These are phyloP conservation scores for Decapterus maruadsi DNA, from an alignment of 2,797 vertebrate species.

Conservation along the genomic window DNA sequence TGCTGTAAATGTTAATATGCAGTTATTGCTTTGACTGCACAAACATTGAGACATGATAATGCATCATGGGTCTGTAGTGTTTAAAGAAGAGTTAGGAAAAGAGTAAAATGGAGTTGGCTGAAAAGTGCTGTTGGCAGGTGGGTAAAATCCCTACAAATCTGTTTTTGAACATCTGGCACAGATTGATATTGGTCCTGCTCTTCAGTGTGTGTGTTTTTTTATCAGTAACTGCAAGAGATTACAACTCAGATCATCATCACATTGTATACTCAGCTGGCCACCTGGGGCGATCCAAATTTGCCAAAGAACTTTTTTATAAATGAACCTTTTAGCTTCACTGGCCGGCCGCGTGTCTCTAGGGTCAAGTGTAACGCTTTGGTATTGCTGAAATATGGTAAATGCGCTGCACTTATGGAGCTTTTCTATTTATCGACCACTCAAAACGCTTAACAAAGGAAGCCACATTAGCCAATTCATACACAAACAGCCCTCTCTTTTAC, in stretches of 20 bases:
- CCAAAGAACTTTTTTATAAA: conserved; percentile 19
- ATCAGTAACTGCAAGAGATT: conserved; percentile 50
- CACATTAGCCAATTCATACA: no score
- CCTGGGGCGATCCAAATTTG: conserved; percentile 26
- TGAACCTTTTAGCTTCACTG: background rate
- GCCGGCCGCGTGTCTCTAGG: background rate
- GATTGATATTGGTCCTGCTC: conserved; percentile 39
- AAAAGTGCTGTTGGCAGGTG: conserved; percentile 41
- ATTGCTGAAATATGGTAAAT: background rate
- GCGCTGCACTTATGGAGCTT: no score
- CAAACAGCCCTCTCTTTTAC: no score
- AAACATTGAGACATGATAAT: conserved; percentile 21
- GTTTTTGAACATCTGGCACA: conserved; percentile 60
- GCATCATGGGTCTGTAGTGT: background rate
- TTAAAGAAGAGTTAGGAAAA: conserved; percentile 20
- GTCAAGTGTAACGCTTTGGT: background rate
- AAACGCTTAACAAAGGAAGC: no score
- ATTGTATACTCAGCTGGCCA: conserved; percentile 51
- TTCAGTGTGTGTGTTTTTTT: conserved; percentile 41
- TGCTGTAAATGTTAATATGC: conserved; percentile 43
- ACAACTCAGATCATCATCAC: conserved; percentile 37
- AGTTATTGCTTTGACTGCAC: conserved; percentile 19
- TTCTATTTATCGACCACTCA: no score
- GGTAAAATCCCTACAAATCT: conserved; percentile 59
- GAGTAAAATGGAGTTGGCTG: conserved; percentile 14